phyloP scores from a whole-genome alignment of 2,797 vertebrate species.

The Melanitta fusca region DNA sequence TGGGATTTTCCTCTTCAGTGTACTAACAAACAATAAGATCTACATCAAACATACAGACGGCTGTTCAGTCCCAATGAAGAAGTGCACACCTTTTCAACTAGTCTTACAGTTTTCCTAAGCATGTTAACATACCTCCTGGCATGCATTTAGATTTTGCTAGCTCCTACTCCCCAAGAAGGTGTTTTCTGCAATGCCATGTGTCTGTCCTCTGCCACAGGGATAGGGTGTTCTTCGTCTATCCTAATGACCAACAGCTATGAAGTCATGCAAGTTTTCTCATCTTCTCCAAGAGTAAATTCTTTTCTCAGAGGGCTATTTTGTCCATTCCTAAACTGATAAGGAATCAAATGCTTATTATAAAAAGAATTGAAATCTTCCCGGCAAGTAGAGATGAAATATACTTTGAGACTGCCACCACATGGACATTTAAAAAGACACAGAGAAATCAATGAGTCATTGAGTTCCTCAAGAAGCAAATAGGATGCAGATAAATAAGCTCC shows the following conservation, averaged over 20 bases:
- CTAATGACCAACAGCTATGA: background rate
- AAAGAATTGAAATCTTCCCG: background rate
- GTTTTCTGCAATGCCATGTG: background rate
- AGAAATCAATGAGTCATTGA: background rate
- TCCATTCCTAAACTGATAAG: background rate
- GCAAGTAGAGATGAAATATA: background rate
- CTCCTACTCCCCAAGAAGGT: background rate
- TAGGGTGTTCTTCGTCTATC: background rate
- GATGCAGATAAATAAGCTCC: background rate
- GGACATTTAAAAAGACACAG: background rate
- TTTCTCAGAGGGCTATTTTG: background rate
- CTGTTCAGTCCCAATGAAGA: background rate
- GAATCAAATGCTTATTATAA: background rate
- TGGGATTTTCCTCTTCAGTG: background rate
- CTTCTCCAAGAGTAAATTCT: background rate
- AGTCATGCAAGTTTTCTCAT: background rate
- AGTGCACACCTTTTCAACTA: background rate
- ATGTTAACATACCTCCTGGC: background rate
- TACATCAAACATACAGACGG: background rate
- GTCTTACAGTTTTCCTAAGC: background rate
- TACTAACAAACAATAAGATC: background rate
- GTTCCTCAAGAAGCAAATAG: background rate
- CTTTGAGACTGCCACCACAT: conserved; percentile 23
- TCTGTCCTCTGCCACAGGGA: background rate
- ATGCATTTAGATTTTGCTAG: background rate